These are phyloP conservation scores for Telmatochromis sp. DNA, from an alignment of 2,113 vertebrate species.

Conservation along the genomic window DNA sequence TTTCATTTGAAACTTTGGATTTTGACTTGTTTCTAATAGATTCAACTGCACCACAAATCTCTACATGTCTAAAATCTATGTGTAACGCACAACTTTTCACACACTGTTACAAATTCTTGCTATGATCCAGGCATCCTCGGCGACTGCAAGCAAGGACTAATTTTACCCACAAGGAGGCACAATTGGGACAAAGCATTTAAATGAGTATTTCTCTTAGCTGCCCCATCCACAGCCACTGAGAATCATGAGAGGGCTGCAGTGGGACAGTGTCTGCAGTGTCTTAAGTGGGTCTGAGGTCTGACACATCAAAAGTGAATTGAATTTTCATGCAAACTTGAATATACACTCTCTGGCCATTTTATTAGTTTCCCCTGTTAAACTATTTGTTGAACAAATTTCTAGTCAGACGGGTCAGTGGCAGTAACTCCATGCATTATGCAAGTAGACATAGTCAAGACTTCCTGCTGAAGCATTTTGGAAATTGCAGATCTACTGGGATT, in stretches of 20 bases:
- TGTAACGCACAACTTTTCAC: not conserved
- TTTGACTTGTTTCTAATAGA: not conserved
- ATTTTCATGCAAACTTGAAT: not conserved
- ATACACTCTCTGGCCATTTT: not conserved
- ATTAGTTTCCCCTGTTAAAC: not conserved
- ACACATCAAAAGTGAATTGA: not conserved
- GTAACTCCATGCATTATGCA: not conserved
- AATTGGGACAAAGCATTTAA: not conserved
- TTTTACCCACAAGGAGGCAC: conserved; percentile 8
- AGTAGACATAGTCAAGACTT: not conserved
- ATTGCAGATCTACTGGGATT: not conserved
- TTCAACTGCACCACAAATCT: not conserved
- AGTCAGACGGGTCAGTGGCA: not conserved
- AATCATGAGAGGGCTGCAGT: not conserved
- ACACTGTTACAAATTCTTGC: not conserved
- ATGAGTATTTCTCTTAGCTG: not conserved
- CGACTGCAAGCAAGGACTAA: not conserved
- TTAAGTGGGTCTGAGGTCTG: not conserved
- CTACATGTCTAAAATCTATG: not conserved
- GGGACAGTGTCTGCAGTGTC: not conserved
- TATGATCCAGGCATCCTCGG: not conserved
- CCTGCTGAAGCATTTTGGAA: not conserved
- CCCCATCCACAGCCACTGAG: not conserved
- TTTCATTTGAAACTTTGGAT: not conserved
- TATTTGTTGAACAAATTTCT: not conserved